A percentile compares a stretch with the other conserved stretches of the same genome.
These are phyloP conservation scores for Lepisosteus oculatus DNA, from an alignment of 2,113 vertebrate species.

Conservation along the genomic window DNA sequence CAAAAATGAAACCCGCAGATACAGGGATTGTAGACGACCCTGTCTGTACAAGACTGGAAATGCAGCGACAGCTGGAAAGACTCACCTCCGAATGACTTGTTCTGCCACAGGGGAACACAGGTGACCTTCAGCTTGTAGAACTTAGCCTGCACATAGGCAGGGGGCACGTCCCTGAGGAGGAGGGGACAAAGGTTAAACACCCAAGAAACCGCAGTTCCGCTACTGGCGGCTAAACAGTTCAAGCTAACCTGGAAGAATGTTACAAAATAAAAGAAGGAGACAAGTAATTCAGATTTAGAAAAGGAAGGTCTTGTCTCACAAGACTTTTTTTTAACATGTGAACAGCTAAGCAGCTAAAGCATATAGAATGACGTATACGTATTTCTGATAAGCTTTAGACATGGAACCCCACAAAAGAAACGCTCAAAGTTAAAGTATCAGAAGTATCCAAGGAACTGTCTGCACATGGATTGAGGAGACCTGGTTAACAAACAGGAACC, in stretches of 20 bases:
- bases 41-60: too few relatives aligned
- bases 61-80: not conserved
- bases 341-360: not conserved
- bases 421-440: too few relatives aligned
- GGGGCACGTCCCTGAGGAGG: conserved; percentile 42
- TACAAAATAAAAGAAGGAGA: not conserved
- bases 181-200: not conserved
- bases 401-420: too few relatives aligned
- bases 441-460: too few relatives aligned
- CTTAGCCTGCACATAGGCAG: conserved; percentile 42
- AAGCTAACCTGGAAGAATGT: not conserved
- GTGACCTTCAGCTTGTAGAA: conserved; percentile 52
- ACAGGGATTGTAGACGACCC: too few relatives aligned
- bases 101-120: conserved; percentile 46
- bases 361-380: not conserved
- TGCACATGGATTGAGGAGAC: too few relatives aligned
- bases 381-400: too few relatives aligned
- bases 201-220: not conserved
- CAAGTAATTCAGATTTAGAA: too few relatives aligned
- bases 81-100: conserved; percentile 48
- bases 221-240: not conserved
- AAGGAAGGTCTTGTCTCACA: not conserved
- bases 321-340: not conserved
- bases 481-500: too few relatives aligned
- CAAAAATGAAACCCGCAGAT: too few relatives aligned